These are phyloP conservation scores for Chaenogobius annularis DNA, from an alignment of 2,113 vertebrate genomes.

Conservation along the genomic window DNA sequence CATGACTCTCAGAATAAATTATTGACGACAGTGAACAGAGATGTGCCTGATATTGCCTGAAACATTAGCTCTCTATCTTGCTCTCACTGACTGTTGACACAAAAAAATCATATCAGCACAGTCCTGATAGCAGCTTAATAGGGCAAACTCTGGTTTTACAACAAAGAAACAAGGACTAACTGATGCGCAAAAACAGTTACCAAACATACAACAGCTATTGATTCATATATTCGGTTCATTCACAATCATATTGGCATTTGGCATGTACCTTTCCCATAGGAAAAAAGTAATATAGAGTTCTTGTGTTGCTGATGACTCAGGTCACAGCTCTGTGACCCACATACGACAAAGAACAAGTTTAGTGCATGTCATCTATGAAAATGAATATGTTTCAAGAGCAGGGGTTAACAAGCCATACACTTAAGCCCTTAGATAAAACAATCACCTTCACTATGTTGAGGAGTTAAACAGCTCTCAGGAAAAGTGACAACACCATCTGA, in stretches of 20 bases:
- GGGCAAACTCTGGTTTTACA: constrained; percentile 77
- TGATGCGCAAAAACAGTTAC: constrained; percentile 64
- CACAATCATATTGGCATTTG: constrained; percentile 69
- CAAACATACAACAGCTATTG: constrained; percentile 63
- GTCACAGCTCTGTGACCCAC: constrained; percentile 37
- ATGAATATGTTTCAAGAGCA: constrained; percentile 37
- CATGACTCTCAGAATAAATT: constrained; percentile 52
- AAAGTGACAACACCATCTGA: constrained; percentile 27
- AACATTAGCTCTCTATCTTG: constrained; percentile 65
- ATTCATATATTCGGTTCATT: constrained; percentile 62
- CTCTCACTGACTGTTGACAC: constrained; percentile 65
- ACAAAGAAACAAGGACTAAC: constrained; percentile 69
- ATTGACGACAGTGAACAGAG: constrained; percentile 59
- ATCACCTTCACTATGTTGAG: constrained; percentile 57
- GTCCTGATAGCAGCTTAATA: constrained; percentile 77
- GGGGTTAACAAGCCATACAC: constrained; percentile 48
- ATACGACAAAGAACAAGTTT: constrained; percentile 44
- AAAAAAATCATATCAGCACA: constrained; percentile 71
- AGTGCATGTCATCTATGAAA: constrained; percentile 58
- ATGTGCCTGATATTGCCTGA: constrained; percentile 70
- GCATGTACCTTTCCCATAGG: constrained; percentile 67
- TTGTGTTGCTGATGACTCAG: constrained; percentile 51
- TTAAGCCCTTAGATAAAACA: constrained; percentile 73
- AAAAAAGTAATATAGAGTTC: constrained; percentile 61
- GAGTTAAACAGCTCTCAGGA: constrained; percentile 39